Percentiles rank a stretch among this genome's conserved stretches.
phyloP scores from a whole-genome alignment of 2,888 invertebrate species.

The Acrocyrtus sp. region DNA sequence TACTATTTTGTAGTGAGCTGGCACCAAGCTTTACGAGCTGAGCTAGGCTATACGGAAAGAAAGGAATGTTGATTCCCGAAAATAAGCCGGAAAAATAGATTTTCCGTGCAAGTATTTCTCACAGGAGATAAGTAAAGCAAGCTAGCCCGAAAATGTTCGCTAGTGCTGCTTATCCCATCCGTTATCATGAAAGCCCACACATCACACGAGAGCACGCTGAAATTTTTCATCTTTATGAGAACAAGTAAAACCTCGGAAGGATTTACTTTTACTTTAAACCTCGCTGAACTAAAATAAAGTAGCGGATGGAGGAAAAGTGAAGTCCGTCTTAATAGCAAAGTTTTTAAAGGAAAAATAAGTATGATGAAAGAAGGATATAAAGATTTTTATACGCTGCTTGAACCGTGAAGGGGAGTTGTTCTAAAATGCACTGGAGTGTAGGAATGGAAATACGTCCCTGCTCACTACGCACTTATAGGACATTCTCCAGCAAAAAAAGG shows the following conservation, averaged over 20 bases:
- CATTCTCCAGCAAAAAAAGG: too few species aligned
- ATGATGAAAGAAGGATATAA: neutral
- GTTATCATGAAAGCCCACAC: constrained; percentile 44
- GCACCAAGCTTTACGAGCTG: too few species aligned
- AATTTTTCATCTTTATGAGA: constrained; percentile 14
- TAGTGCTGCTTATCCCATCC: too few species aligned
- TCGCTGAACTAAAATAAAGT: neutral
- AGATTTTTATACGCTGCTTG: neutral
- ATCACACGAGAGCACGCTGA: constrained; percentile 24
- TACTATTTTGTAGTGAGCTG: too few species aligned
- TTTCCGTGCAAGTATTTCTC: too few species aligned
- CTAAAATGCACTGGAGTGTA: constrained; percentile 2
- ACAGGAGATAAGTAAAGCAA: too few species aligned
- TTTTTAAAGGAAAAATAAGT: constrained; percentile 8
- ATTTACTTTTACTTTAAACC: constrained; percentile 38
- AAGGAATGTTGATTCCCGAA: too few species aligned
- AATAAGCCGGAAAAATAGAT: too few species aligned
- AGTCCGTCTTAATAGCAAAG: constrained; percentile 36
- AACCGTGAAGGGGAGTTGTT: constrained; percentile 5
- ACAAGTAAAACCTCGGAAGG: constrained; percentile 11
- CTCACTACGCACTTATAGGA: too few species aligned
- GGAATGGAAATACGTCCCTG: constrained; percentile 35
- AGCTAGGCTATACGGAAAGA: too few species aligned
- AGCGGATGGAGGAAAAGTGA: constrained; percentile 2
- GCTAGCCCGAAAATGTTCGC: too few species aligned